Evolutionary conservation across 2,888 invertebrate genomes (phyloP).

Genomic region (Leptinotarsa rubiginosa): DNA sequence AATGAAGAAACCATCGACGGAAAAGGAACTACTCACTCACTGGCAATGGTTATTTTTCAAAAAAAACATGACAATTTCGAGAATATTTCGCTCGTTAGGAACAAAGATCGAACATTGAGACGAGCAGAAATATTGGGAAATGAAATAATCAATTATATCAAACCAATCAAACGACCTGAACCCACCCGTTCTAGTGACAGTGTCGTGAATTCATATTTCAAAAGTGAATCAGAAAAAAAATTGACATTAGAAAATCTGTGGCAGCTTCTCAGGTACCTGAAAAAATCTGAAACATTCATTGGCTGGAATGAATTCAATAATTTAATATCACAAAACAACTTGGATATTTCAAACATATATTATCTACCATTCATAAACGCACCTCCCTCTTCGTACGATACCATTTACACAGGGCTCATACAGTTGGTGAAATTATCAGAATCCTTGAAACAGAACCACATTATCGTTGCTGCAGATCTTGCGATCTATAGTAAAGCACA

Average conservation of each 20-base stretch:
- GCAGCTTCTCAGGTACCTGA: conserved; percentile 10
- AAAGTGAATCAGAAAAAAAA: conserved; percentile 10
- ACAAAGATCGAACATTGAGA: conserved; percentile 21
- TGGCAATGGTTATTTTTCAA: conserved; percentile 30
- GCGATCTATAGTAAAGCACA: conserved; percentile 10
- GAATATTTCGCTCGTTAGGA: conserved; percentile 14
- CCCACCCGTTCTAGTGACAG: conserved; percentile 5
- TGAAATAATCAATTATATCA: conserved; percentile 18
- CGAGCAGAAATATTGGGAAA: conserved; percentile 17
- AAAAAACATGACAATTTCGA: conserved; percentile 25
- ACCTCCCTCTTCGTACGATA: conserved; percentile 8
- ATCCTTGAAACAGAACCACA: conserved; percentile 8
- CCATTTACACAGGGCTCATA: conserved; percentile 10
- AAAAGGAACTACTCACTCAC: conserved; percentile 24
- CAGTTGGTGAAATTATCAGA: conserved; percentile 8
- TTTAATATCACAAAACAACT: conserved; percentile 8
- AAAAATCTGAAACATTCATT: conserved; percentile 8
- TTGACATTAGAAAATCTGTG: conserved; percentile 6
- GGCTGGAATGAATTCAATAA: conserved; percentile 10
- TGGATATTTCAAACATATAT: conserved; percentile 8
- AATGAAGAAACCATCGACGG: conserved; percentile 28
- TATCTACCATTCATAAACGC: conserved; percentile 8
- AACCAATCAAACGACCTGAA: conserved; percentile 15
- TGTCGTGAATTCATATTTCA: conserved; percentile 5
- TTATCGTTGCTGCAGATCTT: conserved; percentile 10